A percentile compares a stretch with the other conserved stretches of the same genome.
These are phyloP conservation scores for Perithous albicinctus DNA, from an alignment of 2,888 invertebrate species.

Conservation along the genomic window DNA sequence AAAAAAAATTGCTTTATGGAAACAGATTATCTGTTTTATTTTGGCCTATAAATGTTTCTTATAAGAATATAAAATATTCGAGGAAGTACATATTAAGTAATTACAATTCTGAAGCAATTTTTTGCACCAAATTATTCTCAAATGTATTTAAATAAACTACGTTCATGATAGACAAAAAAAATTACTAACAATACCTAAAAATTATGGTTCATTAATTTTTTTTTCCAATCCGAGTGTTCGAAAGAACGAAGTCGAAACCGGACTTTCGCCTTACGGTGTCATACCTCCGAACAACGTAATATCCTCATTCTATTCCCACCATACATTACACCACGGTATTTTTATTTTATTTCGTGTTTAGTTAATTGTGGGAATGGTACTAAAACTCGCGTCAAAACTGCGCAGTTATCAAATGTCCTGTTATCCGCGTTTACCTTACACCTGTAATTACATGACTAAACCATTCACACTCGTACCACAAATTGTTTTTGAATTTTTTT, in stretches of 20 bases:
- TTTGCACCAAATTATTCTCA: too few relatives aligned
- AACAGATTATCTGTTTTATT: too few relatives aligned
- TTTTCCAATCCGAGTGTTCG: background rate
- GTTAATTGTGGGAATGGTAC: constrained; percentile 14
- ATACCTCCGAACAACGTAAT: background rate
- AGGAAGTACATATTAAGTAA: too few relatives aligned
- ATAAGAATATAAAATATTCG: too few relatives aligned
- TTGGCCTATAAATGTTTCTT: too few relatives aligned
- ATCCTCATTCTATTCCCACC: constrained; percentile 15
- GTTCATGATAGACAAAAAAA: too few relatives aligned
- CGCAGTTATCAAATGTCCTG: constrained; percentile 3
- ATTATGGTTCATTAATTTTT: background rate
- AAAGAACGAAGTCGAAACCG: background rate
- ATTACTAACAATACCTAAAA: too few relatives aligned
- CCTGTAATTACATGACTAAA: background rate
- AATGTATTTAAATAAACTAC: too few relatives aligned
- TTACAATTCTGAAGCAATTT: too few relatives aligned
- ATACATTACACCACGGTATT: background rate
- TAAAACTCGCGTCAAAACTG: constrained; percentile 30
- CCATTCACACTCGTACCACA: background rate
- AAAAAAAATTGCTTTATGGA: too few relatives aligned
- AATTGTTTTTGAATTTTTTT: background rate
- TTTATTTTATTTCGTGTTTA: constrained; percentile 2
- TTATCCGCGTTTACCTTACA: constrained; percentile 1
- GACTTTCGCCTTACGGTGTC: background rate